These are phyloP conservation scores for Anthopleura xanthogrammica DNA, from an alignment of 92 coral and sea anemone species.

Conservation along the genomic window DNA sequence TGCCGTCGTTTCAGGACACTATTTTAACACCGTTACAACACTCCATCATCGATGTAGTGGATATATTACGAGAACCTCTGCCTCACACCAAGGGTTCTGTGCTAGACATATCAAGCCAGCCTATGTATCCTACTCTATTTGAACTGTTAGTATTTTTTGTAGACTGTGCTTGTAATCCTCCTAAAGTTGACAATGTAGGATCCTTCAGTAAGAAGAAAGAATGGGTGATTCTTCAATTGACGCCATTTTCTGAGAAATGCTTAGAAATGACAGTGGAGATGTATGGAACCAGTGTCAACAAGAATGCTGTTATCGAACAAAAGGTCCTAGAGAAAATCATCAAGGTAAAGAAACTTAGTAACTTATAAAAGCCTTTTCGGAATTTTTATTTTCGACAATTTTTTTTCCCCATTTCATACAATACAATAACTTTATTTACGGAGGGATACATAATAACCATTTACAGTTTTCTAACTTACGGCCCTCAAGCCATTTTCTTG, in stretches of 20 bases:
- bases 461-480: no score
- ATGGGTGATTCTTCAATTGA: conserved; percentile 73
- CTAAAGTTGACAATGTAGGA: conserved; percentile 59
- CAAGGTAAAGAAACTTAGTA: conserved; percentile 52
- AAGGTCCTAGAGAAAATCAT: conserved; percentile 88
- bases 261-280: conserved; percentile 67
- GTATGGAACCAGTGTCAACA: conserved; percentile 74
- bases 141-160: conserved; percentile 70
- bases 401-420: no score
- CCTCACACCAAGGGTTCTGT: conserved; percentile 82
- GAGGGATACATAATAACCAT: no score
- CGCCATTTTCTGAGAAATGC: conserved; percentile 94
- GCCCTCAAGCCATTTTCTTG: no score
- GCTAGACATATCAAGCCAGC: conserved; percentile 85
- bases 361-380: no score
- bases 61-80: conserved; percentile 82
- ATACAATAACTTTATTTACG: background rate
- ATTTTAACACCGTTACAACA: conserved; percentile 82
- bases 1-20: conserved; percentile 89
- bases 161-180: conserved; percentile 76
- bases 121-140: conserved; percentile 96
- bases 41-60: conserved; percentile 79
- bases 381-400: no score
- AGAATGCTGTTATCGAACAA: conserved; percentile 85
- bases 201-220: conserved; percentile 56